These are phyloP conservation scores for Crotalus helleri DNA, from an alignment of 2,113 vertebrate genomes.

Conservation along the genomic window DNA sequence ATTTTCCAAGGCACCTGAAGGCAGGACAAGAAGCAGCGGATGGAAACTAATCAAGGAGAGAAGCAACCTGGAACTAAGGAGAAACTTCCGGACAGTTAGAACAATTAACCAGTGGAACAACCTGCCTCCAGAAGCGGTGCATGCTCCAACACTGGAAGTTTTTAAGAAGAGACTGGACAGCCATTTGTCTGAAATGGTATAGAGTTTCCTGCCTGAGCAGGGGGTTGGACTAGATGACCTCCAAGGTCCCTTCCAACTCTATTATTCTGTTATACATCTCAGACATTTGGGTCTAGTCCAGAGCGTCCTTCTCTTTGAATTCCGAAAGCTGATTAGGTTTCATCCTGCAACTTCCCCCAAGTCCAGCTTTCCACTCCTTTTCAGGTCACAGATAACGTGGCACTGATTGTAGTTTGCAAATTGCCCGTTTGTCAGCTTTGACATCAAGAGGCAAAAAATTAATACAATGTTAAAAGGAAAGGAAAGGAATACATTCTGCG, in stretches of 20 bases:
- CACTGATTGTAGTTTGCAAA: neutral
- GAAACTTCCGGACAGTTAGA: too few relatives aligned
- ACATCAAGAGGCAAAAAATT: neutral
- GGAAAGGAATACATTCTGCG: neutral
- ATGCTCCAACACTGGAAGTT: too few relatives aligned
- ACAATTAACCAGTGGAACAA: too few relatives aligned
- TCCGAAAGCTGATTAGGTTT: slow-evolving; percentile 9
- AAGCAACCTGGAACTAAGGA: too few relatives aligned
- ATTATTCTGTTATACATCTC: neutral
- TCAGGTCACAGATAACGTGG: slow-evolving; percentile 12
- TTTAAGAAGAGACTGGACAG: too few relatives aligned
- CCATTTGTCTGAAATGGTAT: too few relatives aligned
- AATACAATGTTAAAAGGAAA: neutral
- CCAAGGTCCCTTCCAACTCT: neutral
- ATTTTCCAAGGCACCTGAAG: too few relatives aligned
- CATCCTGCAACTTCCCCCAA: neutral
- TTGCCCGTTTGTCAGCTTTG: neutral
- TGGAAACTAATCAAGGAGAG: too few relatives aligned
- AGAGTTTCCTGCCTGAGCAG: neutral
- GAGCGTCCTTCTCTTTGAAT: slow-evolving; percentile 8
- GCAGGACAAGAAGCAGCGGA: too few relatives aligned
- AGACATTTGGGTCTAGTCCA: neutral
- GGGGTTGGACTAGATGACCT: neutral
- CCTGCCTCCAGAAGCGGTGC: too few relatives aligned
- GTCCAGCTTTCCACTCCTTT: slow-evolving; percentile 31